These are phyloP conservation scores for Pluvianellus socialis DNA, from an alignment of 2,113 vertebrate genomes.

Conservation along the genomic window DNA sequence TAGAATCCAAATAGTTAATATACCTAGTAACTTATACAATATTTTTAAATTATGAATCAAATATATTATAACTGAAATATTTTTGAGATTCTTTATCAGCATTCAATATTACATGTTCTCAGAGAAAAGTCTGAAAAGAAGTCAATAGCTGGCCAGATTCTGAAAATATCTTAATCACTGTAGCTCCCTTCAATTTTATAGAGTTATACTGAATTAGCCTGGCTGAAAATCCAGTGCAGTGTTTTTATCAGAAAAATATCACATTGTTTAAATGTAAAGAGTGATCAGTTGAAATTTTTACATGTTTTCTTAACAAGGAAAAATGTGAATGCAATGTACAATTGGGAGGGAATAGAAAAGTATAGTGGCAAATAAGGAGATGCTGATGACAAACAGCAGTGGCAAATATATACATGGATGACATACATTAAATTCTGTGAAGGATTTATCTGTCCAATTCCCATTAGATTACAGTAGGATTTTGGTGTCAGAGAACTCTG, in stretches of 20 bases:
- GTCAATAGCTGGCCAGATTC: background rate
- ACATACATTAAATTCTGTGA: background rate
- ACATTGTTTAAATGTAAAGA: background rate
- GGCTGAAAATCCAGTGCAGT: background rate
- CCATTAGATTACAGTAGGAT: background rate
- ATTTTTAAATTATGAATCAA: background rate
- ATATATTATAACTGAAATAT: background rate
- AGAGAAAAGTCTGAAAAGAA: background rate
- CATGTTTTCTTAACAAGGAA: background rate
- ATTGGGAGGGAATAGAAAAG: background rate
- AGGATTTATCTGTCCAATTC: background rate
- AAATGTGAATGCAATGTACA: background rate
- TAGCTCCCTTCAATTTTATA: background rate
- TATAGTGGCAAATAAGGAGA: background rate
- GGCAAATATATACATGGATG: background rate
- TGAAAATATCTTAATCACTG: background rate
- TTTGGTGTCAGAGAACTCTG: background rate
- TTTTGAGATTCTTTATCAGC: background rate
- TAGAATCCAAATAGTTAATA: background rate
- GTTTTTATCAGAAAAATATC: background rate
- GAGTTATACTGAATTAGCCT: background rate
- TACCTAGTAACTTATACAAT: background rate
- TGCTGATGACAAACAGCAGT: background rate
- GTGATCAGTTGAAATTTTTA: background rate
- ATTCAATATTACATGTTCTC: background rate